Conservation (phyloP, 2,113 vertebrate species). For the Hystrix brachyura region DNA sequence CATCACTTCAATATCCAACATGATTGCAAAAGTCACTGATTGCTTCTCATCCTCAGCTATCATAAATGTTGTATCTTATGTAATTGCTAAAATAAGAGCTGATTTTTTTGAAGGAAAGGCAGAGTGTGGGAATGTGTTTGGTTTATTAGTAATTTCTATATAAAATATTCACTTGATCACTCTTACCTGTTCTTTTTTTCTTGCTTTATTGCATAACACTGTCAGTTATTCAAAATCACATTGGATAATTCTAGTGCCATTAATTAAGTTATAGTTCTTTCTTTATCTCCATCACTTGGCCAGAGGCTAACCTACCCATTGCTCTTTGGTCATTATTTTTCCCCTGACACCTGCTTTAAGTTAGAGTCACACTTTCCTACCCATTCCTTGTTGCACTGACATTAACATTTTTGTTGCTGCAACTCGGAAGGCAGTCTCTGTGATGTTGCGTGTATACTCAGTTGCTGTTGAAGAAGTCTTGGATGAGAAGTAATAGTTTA, state of each 20-base stretch:
- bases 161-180: conserved; percentile 55
- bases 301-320: background rate
- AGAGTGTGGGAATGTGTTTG: conserved; percentile 1
- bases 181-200: background rate
- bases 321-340: conserved; percentile 9
- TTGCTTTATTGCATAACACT: conserved; percentile 61
- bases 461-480: conserved; percentile 31
- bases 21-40: conserved; percentile 36
- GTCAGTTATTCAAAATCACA: conserved; percentile 54
- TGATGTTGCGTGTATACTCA: conserved; percentile 10
- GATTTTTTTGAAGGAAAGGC: conserved; percentile 53
- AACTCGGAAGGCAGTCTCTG: conserved; percentile 1
- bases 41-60: conserved; percentile 36
- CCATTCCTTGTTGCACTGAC: background rate
- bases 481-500: conserved; percentile 17
- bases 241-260: conserved; percentile 18
- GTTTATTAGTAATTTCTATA: conserved; percentile 54
- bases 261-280: conserved; percentile 28
- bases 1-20: conserved; percentile 43
- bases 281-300: background rate
- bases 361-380: background rate
- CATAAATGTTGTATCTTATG: conserved; percentile 62
- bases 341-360: background rate
- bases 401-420: conserved; percentile 19
- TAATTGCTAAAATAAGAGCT: conserved; percentile 71